Evolutionary conservation across 2,888 invertebrate genomes (phyloP).

Genomic region (Mimumesa dahlbomi): DNA sequence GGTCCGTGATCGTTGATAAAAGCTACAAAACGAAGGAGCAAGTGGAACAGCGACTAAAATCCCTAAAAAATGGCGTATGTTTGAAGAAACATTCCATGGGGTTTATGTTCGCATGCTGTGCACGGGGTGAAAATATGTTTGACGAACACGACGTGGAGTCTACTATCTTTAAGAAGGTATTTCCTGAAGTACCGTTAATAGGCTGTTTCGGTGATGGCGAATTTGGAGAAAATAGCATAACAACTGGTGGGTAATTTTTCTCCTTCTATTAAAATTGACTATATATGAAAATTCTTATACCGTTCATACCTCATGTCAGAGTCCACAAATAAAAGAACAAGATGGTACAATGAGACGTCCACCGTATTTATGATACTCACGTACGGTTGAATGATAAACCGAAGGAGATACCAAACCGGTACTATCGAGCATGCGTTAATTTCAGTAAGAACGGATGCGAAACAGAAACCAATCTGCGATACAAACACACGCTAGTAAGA

Average conservation of each 20-base stretch:
- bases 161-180: constrained; percentile 70
- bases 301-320: constrained; percentile 32
- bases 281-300: background rate
- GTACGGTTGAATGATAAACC: constrained; percentile 60
- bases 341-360: constrained; percentile 47
- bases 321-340: background rate
- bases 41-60: constrained; percentile 63
- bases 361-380: constrained; percentile 74
- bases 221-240: constrained; percentile 67
- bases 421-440: background rate
- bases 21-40: constrained; percentile 53
- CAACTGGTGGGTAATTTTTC: constrained; percentile 57
- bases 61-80: constrained; percentile 61
- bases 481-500: background rate
- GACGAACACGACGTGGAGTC: constrained; percentile 67
- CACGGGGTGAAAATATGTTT: constrained; percentile 64
- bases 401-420: background rate
- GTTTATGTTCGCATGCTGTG: constrained; percentile 75
- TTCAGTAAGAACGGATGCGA: too few relatives aligned
- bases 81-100: constrained; percentile 72
- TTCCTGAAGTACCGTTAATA: constrained; percentile 72
- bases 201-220: constrained; percentile 75
- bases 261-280: background rate
- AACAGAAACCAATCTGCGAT: background rate
- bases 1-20: constrained; percentile 69